Conservation (phyloP, 2,888 invertebrate genomes). For the Drosophila nigricruria region DNA sequence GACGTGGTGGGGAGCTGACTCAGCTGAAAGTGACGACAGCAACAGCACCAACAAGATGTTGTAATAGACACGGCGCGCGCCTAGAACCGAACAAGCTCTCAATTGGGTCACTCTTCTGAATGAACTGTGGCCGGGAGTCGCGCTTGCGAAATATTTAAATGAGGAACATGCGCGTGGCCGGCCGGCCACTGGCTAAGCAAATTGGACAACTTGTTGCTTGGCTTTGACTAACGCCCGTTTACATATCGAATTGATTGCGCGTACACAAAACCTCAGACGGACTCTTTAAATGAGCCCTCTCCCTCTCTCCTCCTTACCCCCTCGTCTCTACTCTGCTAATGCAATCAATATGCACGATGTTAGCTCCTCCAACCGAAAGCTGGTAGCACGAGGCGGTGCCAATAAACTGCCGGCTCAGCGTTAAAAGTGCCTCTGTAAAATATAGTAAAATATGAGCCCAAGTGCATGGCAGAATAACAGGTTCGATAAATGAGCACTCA, state of each 20-base stretch:
- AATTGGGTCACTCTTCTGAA: conserved; percentile 70
- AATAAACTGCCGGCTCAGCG: conserved; percentile 40
- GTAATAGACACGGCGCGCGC: conserved; percentile 33
- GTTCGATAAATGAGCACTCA: conserved; percentile 57
- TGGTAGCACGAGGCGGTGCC: conserved; percentile 17
- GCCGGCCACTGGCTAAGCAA: conserved; percentile 26
- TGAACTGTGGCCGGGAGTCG: conserved; percentile 18
- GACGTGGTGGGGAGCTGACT: conserved; percentile 45
- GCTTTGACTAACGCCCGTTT: conserved; percentile 40
- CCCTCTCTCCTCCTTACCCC: too few species aligned
- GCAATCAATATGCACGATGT: conserved; percentile 38
- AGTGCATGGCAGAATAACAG: conserved; percentile 61
- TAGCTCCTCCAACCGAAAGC: conserved; percentile 36
- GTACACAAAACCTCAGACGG: conserved; percentile 26
- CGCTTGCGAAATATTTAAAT: conserved; percentile 72
- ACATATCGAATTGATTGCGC: conserved; percentile 44
- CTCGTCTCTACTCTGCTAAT: conserved; percentile 9
- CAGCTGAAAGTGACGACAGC: conserved; percentile 60
- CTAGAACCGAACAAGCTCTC: conserved; percentile 48
- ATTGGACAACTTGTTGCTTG: conserved; percentile 72
- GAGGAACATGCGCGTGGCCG: conserved; percentile 65
- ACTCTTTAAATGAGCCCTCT: neutral
- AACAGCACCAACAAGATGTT: conserved; percentile 42
- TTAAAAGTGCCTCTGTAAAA: conserved; percentile 52
- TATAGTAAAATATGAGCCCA: conserved; percentile 33